phyloP scores from a whole-genome alignment of 2,113 vertebrate genomes.

The Lagenorhynchus albirostris region DNA sequence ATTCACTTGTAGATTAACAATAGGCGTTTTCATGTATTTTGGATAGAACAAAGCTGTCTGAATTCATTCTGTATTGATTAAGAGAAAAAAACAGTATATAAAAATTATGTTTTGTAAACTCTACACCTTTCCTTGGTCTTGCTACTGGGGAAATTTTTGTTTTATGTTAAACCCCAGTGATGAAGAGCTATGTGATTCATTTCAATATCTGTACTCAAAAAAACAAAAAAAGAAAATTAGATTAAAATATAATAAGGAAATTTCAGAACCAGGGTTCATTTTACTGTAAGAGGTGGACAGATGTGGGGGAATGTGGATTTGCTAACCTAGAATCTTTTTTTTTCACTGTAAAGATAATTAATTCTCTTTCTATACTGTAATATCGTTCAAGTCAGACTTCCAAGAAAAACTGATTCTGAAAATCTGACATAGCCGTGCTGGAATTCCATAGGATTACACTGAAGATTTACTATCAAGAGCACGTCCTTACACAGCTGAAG shows the following conservation, averaged over 20 bases:
- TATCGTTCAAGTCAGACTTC: background rate
- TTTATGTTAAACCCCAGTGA: background rate
- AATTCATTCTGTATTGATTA: background rate
- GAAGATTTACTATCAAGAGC: constrained; percentile 27
- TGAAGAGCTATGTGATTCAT: background rate
- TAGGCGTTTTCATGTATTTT: background rate
- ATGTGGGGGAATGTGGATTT: background rate
- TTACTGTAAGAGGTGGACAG: constrained; percentile 15
- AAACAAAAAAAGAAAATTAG: background rate
- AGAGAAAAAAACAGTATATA: constrained; percentile 24
- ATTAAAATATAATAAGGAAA: background rate
- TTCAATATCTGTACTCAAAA: constrained; percentile 24
- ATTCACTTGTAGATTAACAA: background rate
- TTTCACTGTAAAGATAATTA: constrained; percentile 11
- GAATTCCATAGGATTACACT: background rate
- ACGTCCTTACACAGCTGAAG: background rate
- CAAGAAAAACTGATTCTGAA: constrained; percentile 42
- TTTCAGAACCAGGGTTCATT: constrained; percentile 37
- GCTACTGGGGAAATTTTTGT: background rate
- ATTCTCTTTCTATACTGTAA: constrained; percentile 3
- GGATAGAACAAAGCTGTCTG: background rate
- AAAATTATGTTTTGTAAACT: background rate
- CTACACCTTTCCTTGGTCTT: background rate
- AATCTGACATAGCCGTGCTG: background rate
- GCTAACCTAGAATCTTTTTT: background rate